Evolutionary conservation across 1,140 invertebrate species (phyloP), one percentile per base, ranked within the genome.

Genomic region (Camponotus floridanus): DNA sequence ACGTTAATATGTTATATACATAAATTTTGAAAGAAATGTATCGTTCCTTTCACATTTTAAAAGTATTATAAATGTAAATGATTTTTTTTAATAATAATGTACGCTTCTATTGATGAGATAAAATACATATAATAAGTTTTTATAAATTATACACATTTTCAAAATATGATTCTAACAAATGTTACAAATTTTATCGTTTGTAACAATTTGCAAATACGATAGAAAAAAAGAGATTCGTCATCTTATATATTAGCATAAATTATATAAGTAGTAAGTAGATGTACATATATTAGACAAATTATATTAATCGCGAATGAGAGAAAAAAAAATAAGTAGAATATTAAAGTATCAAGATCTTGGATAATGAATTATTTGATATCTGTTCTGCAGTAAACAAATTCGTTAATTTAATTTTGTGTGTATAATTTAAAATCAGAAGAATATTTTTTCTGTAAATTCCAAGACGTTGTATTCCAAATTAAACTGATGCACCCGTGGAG

Each of bases 401-500:
- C 0, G 15, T 48, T 31, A 2, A 0, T 15, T 68, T 55, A 64
- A 68, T 71, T 31, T 61, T 31, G 13, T 45, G 1, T 33, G 42
- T 7, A 5, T 33, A 45, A 45, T 36, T 21, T 7, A 13, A 68
- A 57, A 59, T 6, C 4, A 6, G 15, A 18, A 3, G 15, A 59
- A 39, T 15, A 36, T 33, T 36, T 81, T 55, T 61, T 31, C 13
- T 26, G 5, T 45, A 33, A 3, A 26, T 62, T 74, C 8, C 5
- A 21, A 21, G 3, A 26, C 11, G 1, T 1, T 57, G 18, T 15
- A 61, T 62, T 33, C 31, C 1, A 33, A 83, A 74, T 83, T 61
- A 86, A 88, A 89, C 51, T 78, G 87, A 67, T 31, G 62, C 76
- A 59, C 21, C 18, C 26, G 11, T 51, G 33, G 31, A 45, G 31